These are phyloP conservation scores for Drosophila lutescens DNA, from an alignment of 2,888 invertebrate species.

Conservation along the genomic window DNA sequence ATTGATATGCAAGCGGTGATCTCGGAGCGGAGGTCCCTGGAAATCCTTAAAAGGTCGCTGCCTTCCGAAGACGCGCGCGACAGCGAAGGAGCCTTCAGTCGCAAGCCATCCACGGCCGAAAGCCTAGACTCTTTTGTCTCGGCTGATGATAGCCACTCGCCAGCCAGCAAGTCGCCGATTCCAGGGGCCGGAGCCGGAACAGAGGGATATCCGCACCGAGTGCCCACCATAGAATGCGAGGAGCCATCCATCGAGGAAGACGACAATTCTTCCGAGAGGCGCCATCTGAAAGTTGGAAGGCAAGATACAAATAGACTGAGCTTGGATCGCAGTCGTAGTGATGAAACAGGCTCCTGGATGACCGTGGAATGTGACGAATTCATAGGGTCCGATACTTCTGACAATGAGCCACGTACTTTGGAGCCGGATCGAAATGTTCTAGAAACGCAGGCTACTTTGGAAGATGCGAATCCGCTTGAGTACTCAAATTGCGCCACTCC, in stretches of 20 bases:
- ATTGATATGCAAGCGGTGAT: conserved; percentile 87
- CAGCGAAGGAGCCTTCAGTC: conserved; percentile 75
- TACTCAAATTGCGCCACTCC: conserved; percentile 84
- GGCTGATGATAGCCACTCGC: conserved; percentile 89
- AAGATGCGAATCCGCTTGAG: conserved; percentile 86
- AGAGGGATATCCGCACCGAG: conserved; percentile 80
- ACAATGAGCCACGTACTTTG: conserved; percentile 84
- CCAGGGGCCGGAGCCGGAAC: conserved; percentile 62
- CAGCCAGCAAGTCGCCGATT: conserved; percentile 83
- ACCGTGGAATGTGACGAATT: conserved; percentile 89
- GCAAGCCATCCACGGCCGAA: conserved; percentile 85
- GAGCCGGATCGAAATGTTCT: conserved; percentile 83
- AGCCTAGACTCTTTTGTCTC: conserved; percentile 85
- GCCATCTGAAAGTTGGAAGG: conserved; percentile 80
- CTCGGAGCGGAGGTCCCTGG: conserved; percentile 87
- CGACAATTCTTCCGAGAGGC: conserved; percentile 81
- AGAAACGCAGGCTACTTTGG: conserved; percentile 87
- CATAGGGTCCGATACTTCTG: conserved; percentile 88
- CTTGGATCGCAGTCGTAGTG: conserved; percentile 86
- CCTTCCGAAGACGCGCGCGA: conserved; percentile 85
- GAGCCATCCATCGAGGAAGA: conserved; percentile 84
- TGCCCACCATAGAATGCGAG: conserved; percentile 84
- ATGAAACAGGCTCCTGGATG: conserved; percentile 89
- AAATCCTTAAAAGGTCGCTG: conserved; percentile 86
- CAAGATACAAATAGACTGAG: conserved; percentile 82